Evolutionary conservation across 1,140 invertebrate species (phyloP).

Genomic region (Parapsyche elsis): DNA sequence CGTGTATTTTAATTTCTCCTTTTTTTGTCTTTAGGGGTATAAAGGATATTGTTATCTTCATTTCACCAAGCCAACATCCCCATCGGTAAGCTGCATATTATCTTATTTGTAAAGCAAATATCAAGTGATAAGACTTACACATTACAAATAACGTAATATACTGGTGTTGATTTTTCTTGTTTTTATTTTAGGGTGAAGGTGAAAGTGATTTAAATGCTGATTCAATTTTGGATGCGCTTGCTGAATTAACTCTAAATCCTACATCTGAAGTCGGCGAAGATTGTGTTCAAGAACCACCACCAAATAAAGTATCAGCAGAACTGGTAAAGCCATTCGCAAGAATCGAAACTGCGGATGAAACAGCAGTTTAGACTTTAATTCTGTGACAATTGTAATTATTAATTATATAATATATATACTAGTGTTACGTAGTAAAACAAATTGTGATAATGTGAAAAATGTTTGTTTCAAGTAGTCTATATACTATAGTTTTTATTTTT

Average conservation of each 20-base stretch:
- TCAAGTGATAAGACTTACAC: no score
- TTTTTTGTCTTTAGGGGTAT: constrained; percentile 64
- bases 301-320: constrained; percentile 51
- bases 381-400: constrained; percentile 41
- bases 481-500: constrained; percentile 2
- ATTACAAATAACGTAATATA: constrained; percentile 5
- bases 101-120: background rate
- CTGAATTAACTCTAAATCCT: constrained; percentile 48
- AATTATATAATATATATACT: constrained; percentile 38
- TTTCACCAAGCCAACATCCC: constrained; percentile 69
- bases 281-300: background rate
- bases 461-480: constrained; percentile 1
- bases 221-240: constrained; percentile 45
- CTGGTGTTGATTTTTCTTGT: background rate
- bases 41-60: constrained; percentile 75
- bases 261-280: constrained; percentile 12
- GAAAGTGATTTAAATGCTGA: constrained; percentile 42
- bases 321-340: constrained; percentile 35
- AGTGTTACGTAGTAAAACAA: constrained; percentile 27
- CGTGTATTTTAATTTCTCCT: background rate
- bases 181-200: constrained; percentile 29
- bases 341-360: constrained; percentile 52
- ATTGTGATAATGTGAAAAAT: constrained; percentile 46
- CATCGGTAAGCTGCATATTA: constrained; percentile 60
- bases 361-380: constrained; percentile 48